A percentile compares a stretch with the other conserved stretches of the same genome.
These are phyloP conservation scores for Mola mola DNA, from an alignment of 2,113 vertebrate species.

Conservation along the genomic window DNA sequence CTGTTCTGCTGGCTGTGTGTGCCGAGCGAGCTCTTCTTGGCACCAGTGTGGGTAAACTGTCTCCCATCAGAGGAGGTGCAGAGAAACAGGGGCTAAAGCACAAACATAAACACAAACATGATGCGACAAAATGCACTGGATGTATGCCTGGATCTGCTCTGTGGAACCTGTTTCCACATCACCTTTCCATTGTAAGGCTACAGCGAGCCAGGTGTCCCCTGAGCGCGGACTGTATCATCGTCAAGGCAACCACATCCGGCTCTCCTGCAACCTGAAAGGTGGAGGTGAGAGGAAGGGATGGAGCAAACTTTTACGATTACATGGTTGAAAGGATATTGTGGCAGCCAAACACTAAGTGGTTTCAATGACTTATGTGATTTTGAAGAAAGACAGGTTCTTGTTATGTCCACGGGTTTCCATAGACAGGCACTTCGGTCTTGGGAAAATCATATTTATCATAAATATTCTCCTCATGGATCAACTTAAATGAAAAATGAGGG, in stretches of 20 bases:
- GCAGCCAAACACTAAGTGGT: too few relatives aligned
- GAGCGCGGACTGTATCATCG: conserved; percentile 85
- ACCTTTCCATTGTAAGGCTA: conserved; percentile 77
- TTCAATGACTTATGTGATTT: too few relatives aligned
- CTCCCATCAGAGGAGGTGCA: conserved; percentile 36
- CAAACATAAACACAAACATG: conserved; percentile 11
- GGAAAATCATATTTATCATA: too few relatives aligned
- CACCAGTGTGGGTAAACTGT: not conserved
- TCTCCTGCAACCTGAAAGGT: conserved; percentile 65
- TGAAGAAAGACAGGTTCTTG: too few relatives aligned
- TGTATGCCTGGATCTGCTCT: not conserved
- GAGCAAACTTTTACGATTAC: too few relatives aligned
- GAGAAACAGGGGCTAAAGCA: conserved; percentile 38
- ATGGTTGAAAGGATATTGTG: too few relatives aligned
- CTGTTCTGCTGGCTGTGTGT: conserved; percentile 29
- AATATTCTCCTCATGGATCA: too few relatives aligned
- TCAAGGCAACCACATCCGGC: conserved; percentile 72
- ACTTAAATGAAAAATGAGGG: too few relatives aligned
- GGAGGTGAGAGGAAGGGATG: not conserved
- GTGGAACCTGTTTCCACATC: not conserved
- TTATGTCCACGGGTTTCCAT: too few relatives aligned
- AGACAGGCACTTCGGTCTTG: too few relatives aligned
- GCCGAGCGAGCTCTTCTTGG: conserved; percentile 7
- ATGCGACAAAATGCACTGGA: not conserved
- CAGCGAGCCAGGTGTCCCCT: conserved; percentile 85